These are phyloP conservation scores for Cyprinodon brontotheroides DNA, from an alignment of 2,113 vertebrate species.

Conservation along the genomic window DNA sequence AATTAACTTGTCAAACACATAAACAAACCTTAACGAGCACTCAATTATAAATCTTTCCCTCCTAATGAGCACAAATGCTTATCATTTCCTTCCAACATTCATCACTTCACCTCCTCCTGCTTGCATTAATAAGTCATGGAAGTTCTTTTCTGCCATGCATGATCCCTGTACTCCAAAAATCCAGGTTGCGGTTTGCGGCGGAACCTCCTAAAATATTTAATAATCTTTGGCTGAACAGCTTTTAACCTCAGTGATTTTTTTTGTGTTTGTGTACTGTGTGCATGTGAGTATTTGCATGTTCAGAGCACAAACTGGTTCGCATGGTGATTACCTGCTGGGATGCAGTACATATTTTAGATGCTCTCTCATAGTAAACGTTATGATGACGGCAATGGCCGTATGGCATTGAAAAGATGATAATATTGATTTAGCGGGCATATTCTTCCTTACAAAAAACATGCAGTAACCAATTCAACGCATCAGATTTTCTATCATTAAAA, in stretches of 20 bases:
- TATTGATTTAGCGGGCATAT: background rate
- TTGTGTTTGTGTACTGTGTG: slow-evolving; percentile 9
- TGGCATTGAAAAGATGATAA: slow-evolving; percentile 3
- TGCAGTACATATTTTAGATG: slow-evolving; percentile 51
- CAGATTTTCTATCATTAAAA: background rate
- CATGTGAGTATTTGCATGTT: slow-evolving; percentile 10
- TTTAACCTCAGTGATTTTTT: slow-evolving; percentile 32
- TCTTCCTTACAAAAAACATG: background rate
- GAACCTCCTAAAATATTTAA: slow-evolving; percentile 62
- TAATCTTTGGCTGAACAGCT: slow-evolving; percentile 51
- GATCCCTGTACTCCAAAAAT: background rate
- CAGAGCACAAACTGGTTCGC: slow-evolving; percentile 11
- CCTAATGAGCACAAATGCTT: background rate
- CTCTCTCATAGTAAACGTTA: slow-evolving; percentile 17
- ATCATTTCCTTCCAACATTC: background rate
- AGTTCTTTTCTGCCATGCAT: background rate
- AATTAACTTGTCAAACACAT: background rate
- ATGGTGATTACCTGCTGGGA: slow-evolving; percentile 36
- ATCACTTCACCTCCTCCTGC: background rate
- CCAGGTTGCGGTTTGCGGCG: background rate
- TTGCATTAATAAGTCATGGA: background rate
- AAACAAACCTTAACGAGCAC: background rate
- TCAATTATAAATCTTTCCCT: background rate
- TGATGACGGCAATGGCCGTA: slow-evolving; percentile 3
- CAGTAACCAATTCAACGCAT: background rate